Conservation (phyloP, 1,140 invertebrate species). For the Ridgeia piscesae region DNA sequence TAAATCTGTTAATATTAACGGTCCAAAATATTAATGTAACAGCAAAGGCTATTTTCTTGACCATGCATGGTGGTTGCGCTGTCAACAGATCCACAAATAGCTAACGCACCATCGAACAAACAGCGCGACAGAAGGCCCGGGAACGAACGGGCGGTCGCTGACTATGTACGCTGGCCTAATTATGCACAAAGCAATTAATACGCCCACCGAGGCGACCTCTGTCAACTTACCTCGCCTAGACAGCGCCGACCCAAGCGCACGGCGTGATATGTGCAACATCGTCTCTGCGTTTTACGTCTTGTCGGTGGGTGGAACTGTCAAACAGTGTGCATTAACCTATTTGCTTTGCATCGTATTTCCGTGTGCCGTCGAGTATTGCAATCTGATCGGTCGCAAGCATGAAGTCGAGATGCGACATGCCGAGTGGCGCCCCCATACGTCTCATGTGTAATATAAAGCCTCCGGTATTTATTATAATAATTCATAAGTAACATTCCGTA, state of each 20-base stretch:
- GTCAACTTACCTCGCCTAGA: not conserved
- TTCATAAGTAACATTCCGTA: too few relatives aligned
- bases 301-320: not conserved
- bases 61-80: not conserved
- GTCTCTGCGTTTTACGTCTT: not conserved
- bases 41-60: not conserved
- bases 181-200: not conserved
- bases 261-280: not conserved
- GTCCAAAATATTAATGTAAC: too few relatives aligned
- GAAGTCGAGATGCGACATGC: not conserved
- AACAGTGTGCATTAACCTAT: not conserved
- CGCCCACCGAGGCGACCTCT: not conserved
- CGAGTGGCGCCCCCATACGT: not conserved
- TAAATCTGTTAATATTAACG: too few relatives aligned
- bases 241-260: not conserved
- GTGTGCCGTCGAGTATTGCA: not conserved
- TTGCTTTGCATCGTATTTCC: not conserved
- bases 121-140: too few relatives aligned
- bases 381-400: not conserved
- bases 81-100: not conserved
- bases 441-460: not conserved
- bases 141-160: not conserved
- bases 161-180: not conserved
- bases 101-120: not conserved
- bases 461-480: too few relatives aligned